Base-by-base conservation (phyloP, 2,797 vertebrate genomes). In the Clarias platycephalus region DNA sequence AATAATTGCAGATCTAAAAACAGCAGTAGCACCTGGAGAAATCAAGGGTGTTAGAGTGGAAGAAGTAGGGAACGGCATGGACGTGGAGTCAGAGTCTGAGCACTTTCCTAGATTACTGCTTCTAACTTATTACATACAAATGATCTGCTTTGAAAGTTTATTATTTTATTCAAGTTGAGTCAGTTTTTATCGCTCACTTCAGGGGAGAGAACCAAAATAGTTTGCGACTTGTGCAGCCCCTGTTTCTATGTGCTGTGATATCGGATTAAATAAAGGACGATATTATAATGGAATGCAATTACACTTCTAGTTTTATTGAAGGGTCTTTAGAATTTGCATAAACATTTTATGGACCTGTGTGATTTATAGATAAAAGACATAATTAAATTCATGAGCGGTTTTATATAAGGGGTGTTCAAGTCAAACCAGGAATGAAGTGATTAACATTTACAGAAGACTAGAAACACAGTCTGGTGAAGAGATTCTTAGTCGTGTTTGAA, bases 1-100 rank as follows among this genome's bases (percentile, higher is more conserved):
- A 81, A 60, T 88, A 89, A 90, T 89, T 89, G 63, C 80, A 80
- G 77, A 78, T 87, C 86, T 89, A 87, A 88, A 88, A 86, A 86
- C 84, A 78, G 86, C 81, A 78, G 62, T 31, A n/a, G 66, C 70
- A 84, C 86, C 84, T 85, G 86, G 80, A 86, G 82, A 85, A 64
- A 68, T 28, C 26, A 37, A 40, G 37, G n/a, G 49, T 60, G 85
- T 74, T 44, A 24, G 68, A 64, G 68, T 75, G 83, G 64, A 77
- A 84, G 71, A 89, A 81, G 68, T 34, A 66, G 40, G n/a, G 9
- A 80, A 20, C 62, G 20, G 49, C 37, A 80, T 20, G 77, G 37
- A 49, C 77, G 22, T 68, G 44, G 62, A 62, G 5, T 26, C 44
- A 49, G 44, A 49, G 44, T 49, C 63, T 66, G 57, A 62, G 34